Base-by-base conservation (phyloP, 2,113 vertebrate species). In the Ahaetulla prasina region DNA sequence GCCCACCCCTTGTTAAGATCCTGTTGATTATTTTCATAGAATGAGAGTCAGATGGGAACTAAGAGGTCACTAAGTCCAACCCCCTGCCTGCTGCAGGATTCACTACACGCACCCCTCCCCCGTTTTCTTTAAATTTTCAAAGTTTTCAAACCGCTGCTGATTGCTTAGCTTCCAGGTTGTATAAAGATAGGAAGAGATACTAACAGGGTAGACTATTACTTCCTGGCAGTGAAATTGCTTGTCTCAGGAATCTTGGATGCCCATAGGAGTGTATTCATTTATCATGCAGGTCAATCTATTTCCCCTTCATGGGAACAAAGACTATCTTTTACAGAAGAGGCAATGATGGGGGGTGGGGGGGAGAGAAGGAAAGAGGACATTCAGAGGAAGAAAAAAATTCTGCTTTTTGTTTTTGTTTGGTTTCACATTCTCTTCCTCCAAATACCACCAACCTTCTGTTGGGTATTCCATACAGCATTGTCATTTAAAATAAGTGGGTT, bases 251-350 rank as follows among this genome's bases (percentile, higher is more conserved):
- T 57, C 50, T 84, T 25, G 57, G 89, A 49, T 57, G 63, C 91
- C 68, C 87, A 25, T 12, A 45, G 43, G 87, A 74, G 39, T 84
- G 23, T 45, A 25, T 57, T 88, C 68, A 89, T 92, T 92, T 85
- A 89, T 92, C 87, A 92, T 92, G 18, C 50, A 47, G 45, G 63
- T 55, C 89, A 92, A 85, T 92, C 63, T 89, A 84, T 92, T 89
- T 92, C 89, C 68, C 91, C 84, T 89, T 39, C 68, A 3, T 39
- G 43, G 87, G 91, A 89, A 85, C 35, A 50, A 25, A 74, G 49
- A 16, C 35, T 45, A n/a, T 30, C 7, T 35, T 88, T 53, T 80
- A 22, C 50, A n/a, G 45, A 63, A 87, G 18, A 25, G 47, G 35
- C 60, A 8, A 45, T 50, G 0, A 45, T 50, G 0, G 27, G 45